phyloP scores from a whole-genome alignment of 2,797 vertebrate species.

The Vespertilio murinus region DNA sequence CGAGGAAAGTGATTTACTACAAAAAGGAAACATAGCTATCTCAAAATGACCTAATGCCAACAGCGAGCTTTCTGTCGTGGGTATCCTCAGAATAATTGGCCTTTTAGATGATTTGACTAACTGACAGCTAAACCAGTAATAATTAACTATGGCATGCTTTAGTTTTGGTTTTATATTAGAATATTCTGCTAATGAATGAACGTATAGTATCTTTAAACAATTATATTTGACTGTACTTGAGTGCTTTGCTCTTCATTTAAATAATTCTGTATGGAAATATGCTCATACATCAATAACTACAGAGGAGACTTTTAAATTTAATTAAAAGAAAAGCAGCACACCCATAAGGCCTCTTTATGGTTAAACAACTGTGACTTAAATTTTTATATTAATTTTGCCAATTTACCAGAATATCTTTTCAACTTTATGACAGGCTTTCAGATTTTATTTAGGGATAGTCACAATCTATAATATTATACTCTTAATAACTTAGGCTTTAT shows the following conservation, averaged over 20 bases:
- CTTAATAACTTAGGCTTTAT: conserved; percentile 79
- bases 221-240: conserved; percentile 79
- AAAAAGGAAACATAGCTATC: conserved; percentile 75
- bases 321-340: conserved; percentile 81
- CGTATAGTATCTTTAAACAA: conserved; percentile 77
- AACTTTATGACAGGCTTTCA: conserved; percentile 88
- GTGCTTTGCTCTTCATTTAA: conserved; percentile 84
- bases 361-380: conserved; percentile 83
- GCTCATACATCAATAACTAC: conserved; percentile 76
- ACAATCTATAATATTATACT: conserved; percentile 71
- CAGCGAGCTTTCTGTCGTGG: conserved; percentile 88
- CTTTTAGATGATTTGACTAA: conserved; percentile 91
- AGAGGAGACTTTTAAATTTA: conserved; percentile 80
- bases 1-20: conserved; percentile 87
- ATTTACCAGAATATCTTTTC: conserved; percentile 85
- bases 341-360: conserved; percentile 73
- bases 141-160: conserved; percentile 87
- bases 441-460: conserved; percentile 83
- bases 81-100: conserved; percentile 90
- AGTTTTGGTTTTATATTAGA: conserved; percentile 81
- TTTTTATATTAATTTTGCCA: conserved; percentile 87
- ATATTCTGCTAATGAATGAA: conserved; percentile 79
- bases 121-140: conserved; percentile 87
- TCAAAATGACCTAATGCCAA: conserved; percentile 80
- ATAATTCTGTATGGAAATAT: conserved; percentile 85